Evolutionary conservation across 1,140 invertebrate genomes (phyloP), one percentile per base, ranked within the genome.

Genomic region (Oryctes rhinoceros): DNA sequence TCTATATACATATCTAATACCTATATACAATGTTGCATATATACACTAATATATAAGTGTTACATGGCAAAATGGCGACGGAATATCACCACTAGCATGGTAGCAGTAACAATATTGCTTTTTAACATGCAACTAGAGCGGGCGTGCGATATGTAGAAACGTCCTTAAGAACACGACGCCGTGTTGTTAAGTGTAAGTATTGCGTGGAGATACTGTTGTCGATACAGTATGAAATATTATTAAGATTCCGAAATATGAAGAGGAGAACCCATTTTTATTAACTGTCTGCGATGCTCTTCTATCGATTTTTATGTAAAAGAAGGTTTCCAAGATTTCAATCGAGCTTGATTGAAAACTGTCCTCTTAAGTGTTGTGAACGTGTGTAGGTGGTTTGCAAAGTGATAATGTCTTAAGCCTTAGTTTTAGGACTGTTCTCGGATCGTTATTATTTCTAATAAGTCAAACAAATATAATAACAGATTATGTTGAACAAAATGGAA

Each of bases 61-160:
- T n/a, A 59, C 53, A 53, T 53, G 49, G 39, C 39, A 44, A 44
- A 59, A 18, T 18, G 15, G 53, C 18, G 18, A 53, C 15, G n/a
- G 53, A 59, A 59, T 59, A 59, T n/a, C 53, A 53, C 49, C 49
- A 53, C 49, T 11, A 53, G 49, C 49, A 53, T 53, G n/a, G 53
- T 7, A 74, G 35, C 75, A 15, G 9, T 13, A 76, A 37, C 47
- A 76, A n/a, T 76, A 76, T 76, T 76, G 48, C 75, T 1, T 48
- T 76, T 48, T 20, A 76, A 76, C 75, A 76, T 76, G 75, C 75
- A 48, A 76, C 47, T 35, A 35, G 3, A 59, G 53, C 7, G 53
- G 53, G 24, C 65, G 65, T n/a, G 49, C 49, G 7, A 53, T 10
- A 67, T 24, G 65, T 18, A 24, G 15, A 67, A 2, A 67, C 18